Conservation (phyloP, 1,140 invertebrate genomes). For the Apolygus lucorum region DNA sequence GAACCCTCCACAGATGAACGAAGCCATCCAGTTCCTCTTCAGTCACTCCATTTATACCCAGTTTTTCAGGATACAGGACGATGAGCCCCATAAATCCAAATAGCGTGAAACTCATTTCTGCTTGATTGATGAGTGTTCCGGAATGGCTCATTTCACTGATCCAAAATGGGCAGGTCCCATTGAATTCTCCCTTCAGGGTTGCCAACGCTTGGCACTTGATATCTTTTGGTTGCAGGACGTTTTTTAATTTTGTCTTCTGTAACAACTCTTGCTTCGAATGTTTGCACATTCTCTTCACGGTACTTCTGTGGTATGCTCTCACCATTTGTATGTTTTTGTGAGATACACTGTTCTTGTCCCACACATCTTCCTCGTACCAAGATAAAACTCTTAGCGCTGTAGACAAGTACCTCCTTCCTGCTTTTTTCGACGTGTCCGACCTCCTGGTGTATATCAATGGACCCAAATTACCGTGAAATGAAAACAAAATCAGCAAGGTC, state of each 20-base stretch:
- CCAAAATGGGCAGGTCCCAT: constrained; percentile 41
- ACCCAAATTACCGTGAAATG: constrained; percentile 49
- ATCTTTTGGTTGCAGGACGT: constrained; percentile 19
- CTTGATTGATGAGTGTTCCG: constrained; percentile 49
- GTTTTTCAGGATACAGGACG: constrained; percentile 52
- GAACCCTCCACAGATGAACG: constrained; percentile 70
- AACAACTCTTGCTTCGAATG: constrained; percentile 32
- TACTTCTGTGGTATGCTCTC: constrained; percentile 40
- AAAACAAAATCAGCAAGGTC: constrained; percentile 51
- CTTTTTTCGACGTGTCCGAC: constrained; percentile 49
- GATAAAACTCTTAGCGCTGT: constrained; percentile 41
- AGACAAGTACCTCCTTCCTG: constrained; percentile 61
- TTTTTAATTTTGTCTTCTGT: constrained; percentile 21
- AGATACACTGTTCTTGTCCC: constrained; percentile 39
- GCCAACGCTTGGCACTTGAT: constrained; percentile 32
- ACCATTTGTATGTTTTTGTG: constrained; percentile 42
- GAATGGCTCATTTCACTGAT: constrained; percentile 31
- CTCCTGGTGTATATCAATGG: constrained; percentile 54
- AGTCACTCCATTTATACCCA: constrained; percentile 49
- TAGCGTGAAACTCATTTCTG: constrained; percentile 72
- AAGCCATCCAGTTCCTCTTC: constrained; percentile 58
- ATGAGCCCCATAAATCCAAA: constrained; percentile 76
- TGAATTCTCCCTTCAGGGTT: constrained; percentile 28
- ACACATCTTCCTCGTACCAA: constrained; percentile 47
- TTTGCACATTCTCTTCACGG: constrained; percentile 36